Evolutionary conservation across 2,113 vertebrate genomes (phyloP).

Genomic region (Nematolebias whitei): DNA sequence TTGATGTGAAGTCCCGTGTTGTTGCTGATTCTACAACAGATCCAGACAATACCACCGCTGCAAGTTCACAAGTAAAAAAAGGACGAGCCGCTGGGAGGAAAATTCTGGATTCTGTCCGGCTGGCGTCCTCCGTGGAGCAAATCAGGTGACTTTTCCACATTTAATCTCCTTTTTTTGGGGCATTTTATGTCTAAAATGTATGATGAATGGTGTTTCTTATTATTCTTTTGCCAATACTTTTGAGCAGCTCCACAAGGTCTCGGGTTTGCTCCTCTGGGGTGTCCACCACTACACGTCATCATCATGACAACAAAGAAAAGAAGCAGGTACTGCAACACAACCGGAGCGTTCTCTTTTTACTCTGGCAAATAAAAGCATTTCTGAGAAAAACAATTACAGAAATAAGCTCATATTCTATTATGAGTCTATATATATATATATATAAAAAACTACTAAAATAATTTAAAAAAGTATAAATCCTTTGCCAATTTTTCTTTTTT

Average conservation of each 20-base stretch:
- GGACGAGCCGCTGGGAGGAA: constrained; percentile 22
- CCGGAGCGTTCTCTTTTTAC: background rate
- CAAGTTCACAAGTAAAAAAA: constrained; percentile 27
- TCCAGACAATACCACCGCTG: background rate
- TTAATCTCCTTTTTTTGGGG: too few species aligned
- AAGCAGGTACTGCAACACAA: constrained; percentile 49
- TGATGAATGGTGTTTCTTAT: background rate
- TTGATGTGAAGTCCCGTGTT: too few species aligned
- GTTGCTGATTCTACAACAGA: constrained; percentile 25
- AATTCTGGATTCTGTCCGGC: background rate
- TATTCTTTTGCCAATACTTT: background rate
- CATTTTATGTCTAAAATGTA: too few species aligned
- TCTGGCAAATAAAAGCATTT: background rate
- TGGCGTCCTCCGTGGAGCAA: constrained; percentile 28
- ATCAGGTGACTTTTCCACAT: constrained; percentile 32
- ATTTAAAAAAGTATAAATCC: too few species aligned
- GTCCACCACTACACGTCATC: constrained; percentile 19
- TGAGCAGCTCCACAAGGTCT: constrained; percentile 25
- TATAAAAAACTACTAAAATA: too few species aligned
- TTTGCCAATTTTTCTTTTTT: too few species aligned
- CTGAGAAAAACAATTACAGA: background rate
- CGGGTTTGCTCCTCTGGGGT: constrained; percentile 33
- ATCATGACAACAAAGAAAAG: constrained; percentile 44
- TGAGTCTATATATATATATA: too few species aligned
- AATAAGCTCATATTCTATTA: too few species aligned